phyloP scores from a whole-genome alignment of 2,113 vertebrate species.

The Panthera uncia region DNA sequence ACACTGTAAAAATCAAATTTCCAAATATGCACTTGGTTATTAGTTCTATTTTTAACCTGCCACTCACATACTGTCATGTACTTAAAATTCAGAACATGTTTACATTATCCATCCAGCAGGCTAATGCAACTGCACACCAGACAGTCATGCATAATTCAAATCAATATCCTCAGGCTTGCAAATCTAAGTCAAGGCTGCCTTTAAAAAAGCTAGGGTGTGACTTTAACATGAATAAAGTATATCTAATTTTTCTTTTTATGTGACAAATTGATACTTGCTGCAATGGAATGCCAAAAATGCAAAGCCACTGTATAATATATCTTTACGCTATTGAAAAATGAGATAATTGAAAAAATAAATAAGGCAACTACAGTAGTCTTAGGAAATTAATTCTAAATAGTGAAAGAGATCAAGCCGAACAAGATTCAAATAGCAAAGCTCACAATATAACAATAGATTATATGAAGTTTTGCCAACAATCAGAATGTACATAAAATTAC shows the following conservation, averaged over 20 bases:
- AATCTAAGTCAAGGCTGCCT: conserved; percentile 87
- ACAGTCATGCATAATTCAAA: conserved; percentile 91
- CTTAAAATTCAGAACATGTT: conserved; percentile 91
- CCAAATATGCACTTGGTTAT: conserved; percentile 84
- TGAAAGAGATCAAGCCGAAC: conserved; percentile 55
- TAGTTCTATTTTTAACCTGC: conserved; percentile 89
- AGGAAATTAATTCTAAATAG: conserved; percentile 65
- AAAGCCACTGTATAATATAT: conserved; percentile 69
- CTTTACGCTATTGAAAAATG: conserved; percentile 70
- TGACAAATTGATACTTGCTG: conserved; percentile 84
- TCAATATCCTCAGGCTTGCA: conserved; percentile 88
- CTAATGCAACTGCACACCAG: conserved; percentile 88
- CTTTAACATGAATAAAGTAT: conserved; percentile 85
- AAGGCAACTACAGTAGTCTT: conserved; percentile 10
- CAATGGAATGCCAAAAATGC: conserved; percentile 78
- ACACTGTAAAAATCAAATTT: conserved; percentile 80
- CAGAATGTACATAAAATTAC: conserved; percentile 37
- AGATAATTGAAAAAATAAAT: conserved; percentile 74
- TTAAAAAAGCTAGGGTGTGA: conserved; percentile 87
- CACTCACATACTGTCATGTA: conserved; percentile 82
- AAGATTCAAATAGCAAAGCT: conserved; percentile 58
- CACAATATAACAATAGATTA: not conserved
- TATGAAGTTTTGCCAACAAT: conserved; percentile 38
- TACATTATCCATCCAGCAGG: conserved; percentile 87
- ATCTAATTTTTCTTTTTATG: conserved; percentile 86